Evolutionary conservation across 2,888 invertebrate genomes (phyloP), one percentile per base, ranked within the genome.

Genomic region (Ophion obscuratus): DNA sequence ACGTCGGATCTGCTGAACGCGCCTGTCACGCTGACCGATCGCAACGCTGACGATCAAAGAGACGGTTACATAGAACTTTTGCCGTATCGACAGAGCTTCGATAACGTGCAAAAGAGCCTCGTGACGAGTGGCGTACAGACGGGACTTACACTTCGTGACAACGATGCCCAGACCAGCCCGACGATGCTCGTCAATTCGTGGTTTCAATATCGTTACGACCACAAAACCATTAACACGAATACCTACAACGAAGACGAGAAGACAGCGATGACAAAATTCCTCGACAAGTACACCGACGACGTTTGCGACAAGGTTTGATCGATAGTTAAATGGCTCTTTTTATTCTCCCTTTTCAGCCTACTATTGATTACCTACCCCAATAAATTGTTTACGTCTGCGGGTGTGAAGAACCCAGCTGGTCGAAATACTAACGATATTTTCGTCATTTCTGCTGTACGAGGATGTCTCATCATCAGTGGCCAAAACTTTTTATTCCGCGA

Each of bases 51-150:
- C 70, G 95, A 96, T 68, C 95, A 95, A 20, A 95, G 96, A 75
- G 97, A 97, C 92, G 97, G 97, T 14, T 97, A 95, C 88, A 95
- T 96, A 82, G 97, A 97, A 90, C 92, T 97, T 40, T 93, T 95
- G 74, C 95, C 96, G 17, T 84, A 88, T 83, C 10, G 95, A 94
- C 61, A 95, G 75, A 95, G 95, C 24, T 96, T 95, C 85, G 95
- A 95, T 59, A 96, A 95, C 91, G 94, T 97, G 7, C 94, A 93
- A 62, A 95, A 95, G 77, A 95, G 94, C 71, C 94, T 96, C 90
- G 94, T 97, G 11, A 96, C 96, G 85, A 94, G 94, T 11, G 95
- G 81, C 0, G 92, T 95, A 17, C 97, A 97, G 92, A 96, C 95
- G 3, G 95, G 96, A 17, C 95, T 96, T 0, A 83, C 92, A 0